phyloP scores from a whole-genome alignment of 2,888 invertebrate species.

The Ochropacha duplaris region DNA sequence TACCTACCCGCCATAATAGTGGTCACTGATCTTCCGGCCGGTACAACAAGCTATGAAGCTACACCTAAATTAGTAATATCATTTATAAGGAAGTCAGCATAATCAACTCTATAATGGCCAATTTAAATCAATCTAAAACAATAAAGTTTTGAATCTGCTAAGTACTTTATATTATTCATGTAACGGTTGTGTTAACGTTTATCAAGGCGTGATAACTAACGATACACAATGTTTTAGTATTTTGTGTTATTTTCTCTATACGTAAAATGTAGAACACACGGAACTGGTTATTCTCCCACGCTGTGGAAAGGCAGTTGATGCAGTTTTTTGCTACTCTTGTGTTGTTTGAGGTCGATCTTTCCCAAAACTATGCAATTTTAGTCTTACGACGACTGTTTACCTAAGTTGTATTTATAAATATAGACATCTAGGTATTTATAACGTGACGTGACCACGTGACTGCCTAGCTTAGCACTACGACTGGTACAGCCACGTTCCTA shows the following conservation, averaged over 20 bases:
- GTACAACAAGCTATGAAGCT: constrained; percentile 22
- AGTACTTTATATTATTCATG: background rate
- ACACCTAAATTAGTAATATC: constrained; percentile 13
- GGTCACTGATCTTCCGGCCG: constrained; percentile 78
- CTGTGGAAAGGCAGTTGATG: background rate
- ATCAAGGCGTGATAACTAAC: background rate
- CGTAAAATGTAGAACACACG: background rate
- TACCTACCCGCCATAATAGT: constrained; percentile 20
- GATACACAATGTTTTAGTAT: background rate
- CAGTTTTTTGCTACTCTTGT: background rate
- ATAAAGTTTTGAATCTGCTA: background rate
- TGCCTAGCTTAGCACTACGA: background rate
- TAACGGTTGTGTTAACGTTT: background rate
- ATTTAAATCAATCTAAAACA: constrained; percentile 2
- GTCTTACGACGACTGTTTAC: background rate
- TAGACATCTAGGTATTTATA: no score
- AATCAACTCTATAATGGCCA: constrained; percentile 1
- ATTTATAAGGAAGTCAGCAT: constrained; percentile 10
- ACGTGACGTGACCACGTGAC: no score
- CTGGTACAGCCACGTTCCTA: no score
- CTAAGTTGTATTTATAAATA: background rate
- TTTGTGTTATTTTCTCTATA: background rate
- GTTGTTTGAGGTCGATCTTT: background rate
- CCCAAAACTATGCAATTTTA: background rate
- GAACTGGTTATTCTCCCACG: background rate